Conservation (phyloP, 2,888 invertebrate species). For the Busseola fusca region DNA sequence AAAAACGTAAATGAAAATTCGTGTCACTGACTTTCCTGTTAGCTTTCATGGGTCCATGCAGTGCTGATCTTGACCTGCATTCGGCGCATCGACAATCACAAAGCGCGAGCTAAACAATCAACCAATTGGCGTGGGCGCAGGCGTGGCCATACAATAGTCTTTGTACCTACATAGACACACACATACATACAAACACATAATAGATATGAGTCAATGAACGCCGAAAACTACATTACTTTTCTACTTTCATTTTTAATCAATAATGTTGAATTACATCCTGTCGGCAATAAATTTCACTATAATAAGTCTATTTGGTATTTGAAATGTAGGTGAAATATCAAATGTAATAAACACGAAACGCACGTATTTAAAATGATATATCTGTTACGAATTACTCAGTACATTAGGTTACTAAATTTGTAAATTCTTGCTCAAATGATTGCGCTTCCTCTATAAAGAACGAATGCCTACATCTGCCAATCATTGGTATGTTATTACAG, state of each 20-base stretch:
- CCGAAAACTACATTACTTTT: constrained; percentile 41
- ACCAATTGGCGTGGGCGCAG: constrained; percentile 36
- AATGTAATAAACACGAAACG: constrained; percentile 31
- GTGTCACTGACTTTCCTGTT: constrained; percentile 86
- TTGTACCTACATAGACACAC: constrained; percentile 6
- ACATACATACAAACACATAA: constrained; percentile 19
- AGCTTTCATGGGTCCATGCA: constrained; percentile 74
- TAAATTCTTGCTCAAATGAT: constrained; percentile 65
- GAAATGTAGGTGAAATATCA: constrained; percentile 56
- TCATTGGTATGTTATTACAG: constrained; percentile 58
- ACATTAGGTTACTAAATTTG: constrained; percentile 55
- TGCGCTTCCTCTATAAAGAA: constrained; percentile 64
- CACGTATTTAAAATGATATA: constrained; percentile 61
- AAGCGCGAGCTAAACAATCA: constrained; percentile 52
- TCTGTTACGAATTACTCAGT: constrained; percentile 45
- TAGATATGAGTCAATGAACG: constrained; percentile 33
- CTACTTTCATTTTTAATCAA: constrained; percentile 61
- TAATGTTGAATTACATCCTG: constrained; percentile 53
- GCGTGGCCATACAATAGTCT: constrained; percentile 33
- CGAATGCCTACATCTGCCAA: constrained; percentile 60
- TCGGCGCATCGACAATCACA: constrained; percentile 61
- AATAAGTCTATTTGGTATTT: constrained; percentile 50
- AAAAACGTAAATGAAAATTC: constrained; percentile 87
- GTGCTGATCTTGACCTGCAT: constrained; percentile 78
- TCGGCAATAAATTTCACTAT: constrained; percentile 52